Base-by-base conservation (phyloP, 2,888 invertebrate species). In the Latrodectus elegans region DNA sequence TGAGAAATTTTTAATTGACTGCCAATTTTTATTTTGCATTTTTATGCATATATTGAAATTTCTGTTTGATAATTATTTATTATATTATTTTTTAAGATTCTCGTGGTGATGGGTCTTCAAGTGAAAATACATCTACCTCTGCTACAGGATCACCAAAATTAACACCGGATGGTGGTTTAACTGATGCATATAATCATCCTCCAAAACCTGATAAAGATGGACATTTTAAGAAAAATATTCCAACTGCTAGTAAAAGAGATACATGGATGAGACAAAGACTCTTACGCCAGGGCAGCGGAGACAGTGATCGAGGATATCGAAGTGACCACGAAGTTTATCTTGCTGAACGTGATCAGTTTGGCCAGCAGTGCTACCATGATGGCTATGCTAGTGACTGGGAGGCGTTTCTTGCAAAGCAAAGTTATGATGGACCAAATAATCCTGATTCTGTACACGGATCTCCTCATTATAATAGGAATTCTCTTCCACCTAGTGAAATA, bases 301-400 rank as follows among this genome's bases (percentile, higher is more conserved):
- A 89, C 38, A 81, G 78, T 71, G 89, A 89, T 65, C 53, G 89
- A 14, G 89, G 89, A 14, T 89, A 89, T 67, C 72, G 84, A 14
- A 89, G 89, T 75, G 89, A 89, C 83, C 79, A 88, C 38, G 89
- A 89, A 64, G 79, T 89, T 2, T 88, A 89, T 67, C 53, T 88
- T 10, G 74, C 80, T 8, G 83, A 89, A 17, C 83, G 76, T n/a
- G 88, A 88, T 53, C 88, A 84, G 38, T 84, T 81, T 73, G 88
- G 81, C 2, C 71, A 60, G 12, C 78, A 80, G 51, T 38, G 77
- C 17, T 87, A 79, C 10, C 85, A 81, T 53, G 88, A 86, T 71
- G 89, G 88, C 2, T 89, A 89, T 83, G 84, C 88, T 0, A 89
- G 89, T 78, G 89, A 89, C 68, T 88, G 89, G 85, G 89, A 89